Evolutionary conservation across 2,888 invertebrate genomes (phyloP), one percentile per base, ranked within the genome.

Genomic region (Parthenolecanium corni): DNA sequence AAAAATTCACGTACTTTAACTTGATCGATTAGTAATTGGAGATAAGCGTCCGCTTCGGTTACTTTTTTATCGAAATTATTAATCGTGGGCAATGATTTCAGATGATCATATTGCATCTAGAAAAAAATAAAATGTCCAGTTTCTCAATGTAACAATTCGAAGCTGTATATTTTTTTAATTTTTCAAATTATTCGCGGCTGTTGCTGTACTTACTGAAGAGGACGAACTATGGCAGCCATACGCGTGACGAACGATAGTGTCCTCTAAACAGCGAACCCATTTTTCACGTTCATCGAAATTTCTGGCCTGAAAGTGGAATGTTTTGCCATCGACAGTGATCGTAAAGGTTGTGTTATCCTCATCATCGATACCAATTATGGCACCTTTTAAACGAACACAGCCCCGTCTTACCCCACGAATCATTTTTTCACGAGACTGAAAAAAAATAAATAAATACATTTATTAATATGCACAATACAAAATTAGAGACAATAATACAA

Each of bases 311-410:
- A 98, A 95, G 76, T 98, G 98, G 77, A 98, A 98, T 14, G 95
- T 95, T 76, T 98, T 99, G 70, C 95, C 92, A 76, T 98, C 98
- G 54, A 96, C 96, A 4, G 95, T 96, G 71, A 98, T 93, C 53
- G 97, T 98, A 77, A 98, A 99, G 4, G 96, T 96, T 72, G 95
- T 93, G 75, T 98, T 97, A 74, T 97, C 96, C 75, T 96, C 96
- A 73, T 96, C 95, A 73, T 98, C 97, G 70, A 99, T 98, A 52
- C 98, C 98, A 71, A 99, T 91, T 47, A 97, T 87, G 1, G 98
- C 97, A 53, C 94, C 95, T 75, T 93, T 86, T 47, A 98, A 79
- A n/a, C 96, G 81, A 36, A 98, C 96, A 77, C 97, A 97, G 58
- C 98, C 97, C 67, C 97, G 82, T 65, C 96, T 80, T 38, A 95